These are phyloP conservation scores for Barypeithes pellucidus DNA, from an alignment of 2,888 invertebrate species.

Conservation along the genomic window DNA sequence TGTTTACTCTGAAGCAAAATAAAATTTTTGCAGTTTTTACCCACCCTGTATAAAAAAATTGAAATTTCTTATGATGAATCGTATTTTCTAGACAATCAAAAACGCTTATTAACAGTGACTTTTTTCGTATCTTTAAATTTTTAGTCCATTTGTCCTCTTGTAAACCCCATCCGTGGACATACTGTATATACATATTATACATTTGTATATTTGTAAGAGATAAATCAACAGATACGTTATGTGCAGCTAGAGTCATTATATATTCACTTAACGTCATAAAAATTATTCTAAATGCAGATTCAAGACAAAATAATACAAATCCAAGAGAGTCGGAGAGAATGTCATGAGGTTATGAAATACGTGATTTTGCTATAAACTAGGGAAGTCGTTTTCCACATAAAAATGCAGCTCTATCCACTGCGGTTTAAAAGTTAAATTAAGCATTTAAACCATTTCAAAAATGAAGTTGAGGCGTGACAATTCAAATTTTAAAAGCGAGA, in stretches of 20 bases:
- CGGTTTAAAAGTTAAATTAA: conserved; percentile 13
- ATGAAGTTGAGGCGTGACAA: background rate
- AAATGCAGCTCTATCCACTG: background rate
- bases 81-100: too few relatives aligned
- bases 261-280: background rate
- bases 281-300: conserved; percentile 5
- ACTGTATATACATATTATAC: too few relatives aligned
- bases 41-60: too few relatives aligned
- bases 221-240: background rate
- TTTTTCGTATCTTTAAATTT: too few relatives aligned
- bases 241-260: background rate
- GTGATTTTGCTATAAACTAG: conserved; percentile 31
- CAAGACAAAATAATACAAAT: background rate
- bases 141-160: too few relatives aligned
- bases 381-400: conserved; percentile 2
- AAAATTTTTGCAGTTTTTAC: too few relatives aligned
- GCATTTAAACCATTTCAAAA: conserved; percentile 9
- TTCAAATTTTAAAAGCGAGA: too few relatives aligned
- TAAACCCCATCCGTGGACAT: too few relatives aligned
- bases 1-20: too few relatives aligned
- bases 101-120: too few relatives aligned
- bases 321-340: background rate
- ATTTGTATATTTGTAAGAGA: too few relatives aligned
- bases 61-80: too few relatives aligned
- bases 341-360: conserved; percentile 35